A percentile compares a stretch with the other conserved stretches of the same genome.
These are phyloP conservation scores for Platycnemis pennipes DNA, from an alignment of 2,888 invertebrate species.

Conservation along the genomic window DNA sequence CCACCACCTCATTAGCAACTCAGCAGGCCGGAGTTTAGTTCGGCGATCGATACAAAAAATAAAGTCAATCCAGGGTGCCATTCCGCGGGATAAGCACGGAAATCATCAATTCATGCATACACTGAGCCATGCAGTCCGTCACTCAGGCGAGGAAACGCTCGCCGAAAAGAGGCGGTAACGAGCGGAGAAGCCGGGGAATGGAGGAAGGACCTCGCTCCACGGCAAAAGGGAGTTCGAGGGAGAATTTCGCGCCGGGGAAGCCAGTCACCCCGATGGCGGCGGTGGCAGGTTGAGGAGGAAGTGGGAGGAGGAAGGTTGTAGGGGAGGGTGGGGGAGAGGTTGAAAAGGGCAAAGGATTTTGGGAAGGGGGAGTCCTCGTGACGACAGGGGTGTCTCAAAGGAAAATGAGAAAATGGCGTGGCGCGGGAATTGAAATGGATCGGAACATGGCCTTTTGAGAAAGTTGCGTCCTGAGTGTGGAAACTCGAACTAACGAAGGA, in stretches of 20 bases:
- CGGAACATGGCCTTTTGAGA: slow-evolving; percentile 48
- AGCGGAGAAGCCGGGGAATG: background rate
- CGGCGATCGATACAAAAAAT: background rate
- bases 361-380: too few relatives aligned
- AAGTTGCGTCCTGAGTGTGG: background rate
- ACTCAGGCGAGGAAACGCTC: background rate
- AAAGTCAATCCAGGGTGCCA: background rate
- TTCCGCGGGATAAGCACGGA: background rate
- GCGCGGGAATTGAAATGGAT: slow-evolving; percentile 60
- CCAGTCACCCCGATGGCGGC: background rate
- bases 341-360: background rate
- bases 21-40: background rate
- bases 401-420: slow-evolving; percentile 29
- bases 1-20: background rate
- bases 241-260: background rate
- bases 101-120: background rate
- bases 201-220: background rate
- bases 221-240: background rate
- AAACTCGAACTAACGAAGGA: slow-evolving; percentile 48
- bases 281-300: background rate
- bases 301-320: background rate
- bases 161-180: background rate
- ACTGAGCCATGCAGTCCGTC: background rate
- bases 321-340: background rate
- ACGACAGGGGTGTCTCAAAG: background rate